phyloP scores from a whole-genome alignment of 2,797 vertebrate genomes.

The Gouania willdenowi region DNA sequence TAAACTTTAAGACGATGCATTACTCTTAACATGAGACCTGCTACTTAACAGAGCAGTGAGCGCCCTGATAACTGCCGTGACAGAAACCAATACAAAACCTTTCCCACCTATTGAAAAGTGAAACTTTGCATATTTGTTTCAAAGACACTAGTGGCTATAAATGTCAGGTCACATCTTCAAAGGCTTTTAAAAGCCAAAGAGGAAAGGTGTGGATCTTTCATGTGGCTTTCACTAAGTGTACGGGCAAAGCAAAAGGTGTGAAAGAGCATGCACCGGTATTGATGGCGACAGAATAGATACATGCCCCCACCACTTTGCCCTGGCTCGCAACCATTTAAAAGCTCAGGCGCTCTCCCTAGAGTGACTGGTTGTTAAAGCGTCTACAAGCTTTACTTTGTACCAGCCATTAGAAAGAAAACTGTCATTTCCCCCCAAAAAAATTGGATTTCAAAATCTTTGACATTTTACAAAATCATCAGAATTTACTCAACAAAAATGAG shows the following conservation, averaged over 20 bases:
- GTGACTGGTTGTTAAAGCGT: constrained; percentile 7
- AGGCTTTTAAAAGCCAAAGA: constrained; percentile 46
- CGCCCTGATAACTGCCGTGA: too few relatives aligned
- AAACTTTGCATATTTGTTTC: constrained; percentile 60
- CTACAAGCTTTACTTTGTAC: background rate
- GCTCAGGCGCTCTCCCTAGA: constrained; percentile 12
- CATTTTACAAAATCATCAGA: too few relatives aligned
- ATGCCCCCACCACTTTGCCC: background rate
- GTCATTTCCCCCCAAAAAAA: too few relatives aligned
- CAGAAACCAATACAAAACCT: too few relatives aligned
- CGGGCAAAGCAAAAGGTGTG: constrained; percentile 41
- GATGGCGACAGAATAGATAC: constrained; percentile 21
- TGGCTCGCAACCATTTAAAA: constrained; percentile 37
- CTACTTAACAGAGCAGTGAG: too few relatives aligned
- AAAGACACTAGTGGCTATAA: constrained; percentile 56
- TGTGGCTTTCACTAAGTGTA: constrained; percentile 44
- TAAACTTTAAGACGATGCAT: too few relatives aligned
- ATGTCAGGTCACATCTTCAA: constrained; percentile 55
- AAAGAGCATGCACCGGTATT: constrained; percentile 32
- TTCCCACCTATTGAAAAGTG: constrained; percentile 17
- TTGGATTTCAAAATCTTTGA: too few relatives aligned
- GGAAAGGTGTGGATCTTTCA: constrained; percentile 62
- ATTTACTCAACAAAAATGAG: too few relatives aligned
- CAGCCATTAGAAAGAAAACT: too few relatives aligned
- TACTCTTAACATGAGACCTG: constrained; percentile 5